Base-by-base conservation (phyloP, 2,113 vertebrate genomes). In the Anarhynchus alexandrinus region DNA sequence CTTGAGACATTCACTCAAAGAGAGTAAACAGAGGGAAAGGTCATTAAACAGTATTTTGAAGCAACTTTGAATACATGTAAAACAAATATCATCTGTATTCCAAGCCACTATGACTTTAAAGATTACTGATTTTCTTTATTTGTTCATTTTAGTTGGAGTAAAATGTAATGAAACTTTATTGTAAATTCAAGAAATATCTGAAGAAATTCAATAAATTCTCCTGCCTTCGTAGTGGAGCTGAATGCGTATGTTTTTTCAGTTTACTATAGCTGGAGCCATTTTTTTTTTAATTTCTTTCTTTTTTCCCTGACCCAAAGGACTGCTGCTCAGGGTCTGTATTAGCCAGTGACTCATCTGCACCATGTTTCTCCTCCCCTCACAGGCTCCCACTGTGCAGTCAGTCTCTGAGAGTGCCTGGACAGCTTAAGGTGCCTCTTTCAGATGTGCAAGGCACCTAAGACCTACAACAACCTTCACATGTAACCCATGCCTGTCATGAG, bases 221-320 rank as follows among this genome's bases (percentile, higher is more conserved):
- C 34, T 73, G 20, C 54, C 58, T 86, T 73, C 21, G 17, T 90
- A 29, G 11, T 47, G 13, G n/a, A 77, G 13, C 9, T 81, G 45
- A 70, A 78, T 30, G 15, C 15, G 15, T 27, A 6, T 15, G 1
- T 0, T 27, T 47, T 82, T 93, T 43, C 40, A 26, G 6, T 77
- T 73, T 78, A 11, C 19, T 69, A 0, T 51, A 52, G 3, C 12
- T 54, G 23, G 5, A 69, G 3, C 2, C 4, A 11, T 8, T 47
- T 34, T 59, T 55, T 22, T 36, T 6, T n/a, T 2, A n/a, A n/a
- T 29, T n/a, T 27, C 2, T 12, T 36, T 9, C 34, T 42, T 17
- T 1, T 64, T 65, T 64, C 26, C 20, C 23, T 66, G 23, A 43
- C 36, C n/a, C 65, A 30, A 62, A 66, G 57, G 34, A 25, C 30